Base-by-base conservation (phyloP, 2,113 vertebrate species). In the Cichladusa arquata region DNA sequence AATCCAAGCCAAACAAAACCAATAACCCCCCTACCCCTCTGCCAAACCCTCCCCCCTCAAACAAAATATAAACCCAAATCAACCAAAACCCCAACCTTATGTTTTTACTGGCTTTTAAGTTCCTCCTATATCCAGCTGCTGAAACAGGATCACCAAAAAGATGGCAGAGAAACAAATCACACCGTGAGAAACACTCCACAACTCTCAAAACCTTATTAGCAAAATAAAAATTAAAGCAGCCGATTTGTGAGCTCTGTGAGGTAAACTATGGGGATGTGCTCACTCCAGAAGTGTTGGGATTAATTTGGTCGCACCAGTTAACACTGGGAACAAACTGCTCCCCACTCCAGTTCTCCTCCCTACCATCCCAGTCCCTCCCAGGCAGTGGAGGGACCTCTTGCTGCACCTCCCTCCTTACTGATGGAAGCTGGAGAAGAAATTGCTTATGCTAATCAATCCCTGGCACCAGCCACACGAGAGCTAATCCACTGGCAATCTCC, bases 391-490 rank as follows among this genome's bases (percentile, higher is more conserved):
- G 66, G 50, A 48, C 54, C 8, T 45, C 62, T 84, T 58, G 64
- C 69, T 93, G 44, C 48, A 38, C 71, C 81, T 45, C 72, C 40
- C 33, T 83, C 47, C 64, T 80, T 23, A 5, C 33, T 88, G 54
- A 67, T 45, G 44, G 64, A 90, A 71, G 72, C 69, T 56, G 61
- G 29, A 78, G 65, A 74, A 93, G 67, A 84, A 95, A 96, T 94
- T 96, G 90, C 83, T 96, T 95, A 96, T 97, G 94, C 88, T 97
- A 93, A 97, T 95, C 95, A 93, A 74, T 53, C 92, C 64, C 80
- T 92, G 73, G 90, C 95, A 94, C 61, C 86, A 83, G 67, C 54
- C 76, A 86, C 54, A 90, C 0, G 4, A 94, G 94, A 94, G 77
- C 92, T 96, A 97, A 97, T 96, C 93, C 96, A 90, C 76, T 10